Base-by-base conservation (phyloP, 2,888 invertebrate species). In the Drosophila ezoana region DNA sequence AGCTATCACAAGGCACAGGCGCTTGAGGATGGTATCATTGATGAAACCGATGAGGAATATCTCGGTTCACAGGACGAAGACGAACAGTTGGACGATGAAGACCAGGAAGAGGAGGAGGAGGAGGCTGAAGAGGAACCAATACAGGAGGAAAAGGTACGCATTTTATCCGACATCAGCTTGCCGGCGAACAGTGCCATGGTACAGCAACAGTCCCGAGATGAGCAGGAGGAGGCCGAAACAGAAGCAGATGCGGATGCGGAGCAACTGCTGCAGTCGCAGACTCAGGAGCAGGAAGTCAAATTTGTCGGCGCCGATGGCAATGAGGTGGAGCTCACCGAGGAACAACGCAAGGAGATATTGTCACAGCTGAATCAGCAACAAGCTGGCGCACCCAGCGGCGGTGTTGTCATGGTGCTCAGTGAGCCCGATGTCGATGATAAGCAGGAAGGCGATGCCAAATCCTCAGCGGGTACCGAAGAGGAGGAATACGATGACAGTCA, bases 1-100 rank as follows among this genome's bases (percentile, higher is more conserved):
- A 92, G 93, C 14, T 92, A 93, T 83, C 96, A 96, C 87, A 94
- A 94, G 87, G 93, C 93, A 57, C 94, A 94, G 76, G 95, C 95
- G 0, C 93, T 93, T 52, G 93, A 93, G 76, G 95, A 95, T 92
- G 95, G 95, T 11, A 94, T 95, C 14, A 94, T 95, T 75, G 93
- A 94, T 66, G 93, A 93, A 72, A 92, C 91, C 1, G 93, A 93
- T 76, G 94, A 94, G 62, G 93, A 91, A 58, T 89, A 83, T 53
- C 65, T 81, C 23, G 89, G 89, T 28, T 89, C 89, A 11, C 90
- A 89, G 38, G 90, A 91, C 11, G 90, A 78, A 33, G 81, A 87
- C 6, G 82, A 87, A 1, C 82, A 87, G 80, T 23, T 45, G 28
- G 87, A 90, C 10, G 90, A 76, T 20, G 76, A 79, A 1, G 79